Conservation (phyloP, 2,888 invertebrate genomes). For the Hydropsyche betteni region DNA sequence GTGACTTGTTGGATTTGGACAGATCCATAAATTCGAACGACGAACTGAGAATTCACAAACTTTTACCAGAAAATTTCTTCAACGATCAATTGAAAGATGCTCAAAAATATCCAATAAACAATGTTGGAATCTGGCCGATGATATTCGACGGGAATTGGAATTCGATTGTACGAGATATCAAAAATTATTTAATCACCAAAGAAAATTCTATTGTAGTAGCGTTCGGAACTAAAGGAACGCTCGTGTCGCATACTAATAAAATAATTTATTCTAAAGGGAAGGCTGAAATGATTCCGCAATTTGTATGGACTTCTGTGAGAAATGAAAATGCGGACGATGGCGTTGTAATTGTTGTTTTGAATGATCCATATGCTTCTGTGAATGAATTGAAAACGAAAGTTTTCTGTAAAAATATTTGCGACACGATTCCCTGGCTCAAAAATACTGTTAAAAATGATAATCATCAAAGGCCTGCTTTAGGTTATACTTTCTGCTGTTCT, state of each 20-base stretch:
- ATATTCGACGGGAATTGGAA: slow-evolving; percentile 49
- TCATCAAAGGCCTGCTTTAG: slow-evolving; percentile 44
- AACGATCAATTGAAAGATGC: slow-evolving; percentile 47
- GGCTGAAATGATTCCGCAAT: slow-evolving; percentile 46
- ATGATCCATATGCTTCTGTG: slow-evolving; percentile 47
- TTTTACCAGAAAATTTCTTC: slow-evolving; percentile 46
- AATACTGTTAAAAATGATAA: slow-evolving; percentile 46
- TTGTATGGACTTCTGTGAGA: slow-evolving; percentile 46
- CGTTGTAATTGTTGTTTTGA: slow-evolving; percentile 46
- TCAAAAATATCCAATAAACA: slow-evolving; percentile 48
- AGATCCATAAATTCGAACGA: background rate
- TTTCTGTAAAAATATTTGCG: slow-evolving; percentile 47
- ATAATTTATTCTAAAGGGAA: slow-evolving; percentile 39
- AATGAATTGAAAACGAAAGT: slow-evolving; percentile 42
- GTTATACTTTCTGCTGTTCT: slow-evolving; percentile 50
- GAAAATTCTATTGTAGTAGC: slow-evolving; percentile 43
- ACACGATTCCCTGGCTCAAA: slow-evolving; percentile 45
- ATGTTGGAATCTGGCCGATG: slow-evolving; percentile 45
- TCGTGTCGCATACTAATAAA: slow-evolving; percentile 37
- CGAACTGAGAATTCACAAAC: slow-evolving; percentile 36
- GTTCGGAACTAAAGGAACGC: slow-evolving; percentile 45
- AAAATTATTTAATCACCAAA: slow-evolving; percentile 38
- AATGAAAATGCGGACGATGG: slow-evolving; percentile 43
- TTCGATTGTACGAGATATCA: slow-evolving; percentile 43
- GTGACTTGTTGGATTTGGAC: slow-evolving; percentile 42